Base-by-base conservation (phyloP, 2,113 vertebrate species). In the Seriola aureovittata region DNA sequence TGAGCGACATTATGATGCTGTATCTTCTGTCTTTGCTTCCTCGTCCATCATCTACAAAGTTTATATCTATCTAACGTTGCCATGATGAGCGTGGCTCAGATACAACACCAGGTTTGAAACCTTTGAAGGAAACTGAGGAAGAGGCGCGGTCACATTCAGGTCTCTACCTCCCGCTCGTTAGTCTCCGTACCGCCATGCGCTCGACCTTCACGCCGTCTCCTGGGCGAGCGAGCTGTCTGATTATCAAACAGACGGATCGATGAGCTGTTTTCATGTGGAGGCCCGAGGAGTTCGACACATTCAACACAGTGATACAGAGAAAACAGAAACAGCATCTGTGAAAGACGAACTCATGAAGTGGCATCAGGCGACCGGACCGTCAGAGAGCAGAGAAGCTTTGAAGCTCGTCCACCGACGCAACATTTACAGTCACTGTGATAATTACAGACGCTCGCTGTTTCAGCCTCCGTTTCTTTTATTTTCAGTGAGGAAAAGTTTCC, bases 231-330 rank as follows among this genome's bases (percentile, higher is more conserved):
- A 78, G 68, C 78, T 50, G 64, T 58, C 42, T 32, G 40, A 29
- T n/a, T 29, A 66, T 23, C 71, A 17, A 68, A 57, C 11, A 16
- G 3, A 64, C 5, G 0, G 17, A 1, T 42, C 13, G 21, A 50
- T 70, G 34, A 55, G 38, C 54, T 16, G 4, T 60, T 69, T 71
- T 60, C 50, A 25, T 44, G 19, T 4, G 17, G 40, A 71, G 5
- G 25, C 13, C 21, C 10, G 44, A 52, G 19, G 50, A 50, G 36
- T 71, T 70, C 79, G 75, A 65, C 75, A 75, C 75, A 38, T 78
- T 71, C 23, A 55, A 55, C 70, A 82, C 2, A 23, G 38, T 69
- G 67, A 67, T 34, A 21, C 6, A 29, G 29, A 75, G 44, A 29
- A 23, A 69, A 11, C 29, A 44, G 19, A 75, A 40, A 25, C 14